Evolutionary conservation across 1,140 invertebrate genomes (phyloP).

Genomic region (Drosophila kepulauana): DNA sequence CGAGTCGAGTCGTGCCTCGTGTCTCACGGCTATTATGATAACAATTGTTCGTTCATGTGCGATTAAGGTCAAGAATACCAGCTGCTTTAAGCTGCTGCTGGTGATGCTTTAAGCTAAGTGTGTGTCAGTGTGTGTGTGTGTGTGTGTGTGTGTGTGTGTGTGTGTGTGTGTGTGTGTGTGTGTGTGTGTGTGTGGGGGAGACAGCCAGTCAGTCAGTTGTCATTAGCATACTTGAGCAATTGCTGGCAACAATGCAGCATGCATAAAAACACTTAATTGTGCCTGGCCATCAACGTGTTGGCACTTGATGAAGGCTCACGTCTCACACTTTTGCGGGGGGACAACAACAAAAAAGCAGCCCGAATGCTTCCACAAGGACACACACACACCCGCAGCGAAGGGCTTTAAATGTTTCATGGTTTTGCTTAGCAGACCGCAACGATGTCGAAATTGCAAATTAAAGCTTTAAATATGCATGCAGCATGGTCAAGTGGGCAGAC

Average conservation of each 20-base stretch:
- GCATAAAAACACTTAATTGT: slow-evolving; percentile 80
- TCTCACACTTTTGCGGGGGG: slow-evolving; percentile 9
- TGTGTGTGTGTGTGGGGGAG: neutral
- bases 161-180: neutral
- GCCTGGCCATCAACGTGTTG: slow-evolving; percentile 70
- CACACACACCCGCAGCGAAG: slow-evolving; percentile 21
- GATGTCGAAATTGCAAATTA: slow-evolving; percentile 58
- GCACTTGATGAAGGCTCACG: slow-evolving; percentile 61
- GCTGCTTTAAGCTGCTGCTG: slow-evolving; percentile 35
- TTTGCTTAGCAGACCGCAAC: slow-evolving; percentile 29
- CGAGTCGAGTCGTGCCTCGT: slow-evolving; percentile 18
- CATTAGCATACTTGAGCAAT: slow-evolving; percentile 80
- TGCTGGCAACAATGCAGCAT: slow-evolving; percentile 60
- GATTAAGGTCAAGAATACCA: slow-evolving; percentile 46
- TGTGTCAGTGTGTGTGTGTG: neutral
- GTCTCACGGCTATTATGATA: slow-evolving; percentile 38
- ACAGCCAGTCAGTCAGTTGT: slow-evolving; percentile 19
- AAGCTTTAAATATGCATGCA: slow-evolving; percentile 62
- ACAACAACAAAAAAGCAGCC: slow-evolving; percentile 12
- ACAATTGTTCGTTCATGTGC: slow-evolving; percentile 44
- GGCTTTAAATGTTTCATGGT: slow-evolving; percentile 63
- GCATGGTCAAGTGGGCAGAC: slow-evolving; percentile 32
- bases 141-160: neutral
- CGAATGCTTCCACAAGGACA: slow-evolving; percentile 40
- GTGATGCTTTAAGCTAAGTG: slow-evolving; percentile 1